Evolutionary conservation across 2,797 vertebrate genomes (phyloP), one percentile per base, ranked within the genome.

Genomic region (Champsocephalus esox): DNA sequence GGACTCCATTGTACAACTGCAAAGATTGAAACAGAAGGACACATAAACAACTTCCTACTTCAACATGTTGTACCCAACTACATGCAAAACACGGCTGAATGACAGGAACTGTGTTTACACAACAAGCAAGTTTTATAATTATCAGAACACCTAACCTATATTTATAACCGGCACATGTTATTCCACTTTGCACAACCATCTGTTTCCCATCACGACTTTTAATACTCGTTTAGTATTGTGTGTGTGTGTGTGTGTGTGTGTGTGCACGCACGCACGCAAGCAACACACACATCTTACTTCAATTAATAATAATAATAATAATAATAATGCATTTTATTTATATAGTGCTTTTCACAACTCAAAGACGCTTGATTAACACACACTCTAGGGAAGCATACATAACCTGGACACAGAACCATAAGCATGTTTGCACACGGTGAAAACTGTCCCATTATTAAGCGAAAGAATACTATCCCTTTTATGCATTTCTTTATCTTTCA

Each of bases 1-100:
- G 97, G 79, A 99, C 97, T 87, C 97, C 97, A 86, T 94, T 97
- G 92, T 98, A 99, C 85, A 99, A 95, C 98, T 99, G 88, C 0
- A 65, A 94, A 93, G 75, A 80, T 9, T 34, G 75, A 64, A 66
- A 73, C 4, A 64, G n/a, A 64, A 32, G 13, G 67, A 68, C 14
- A 73, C 8, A 61, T 70, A 17, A 61, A 51, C 12, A 21, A 17
- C 28, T 12, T 21, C 10, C 28, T 41, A 19, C 21, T 9, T 13
- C 3, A 2, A 38, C 68, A 41, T 19, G 9, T 28, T 52, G 17
- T 50, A 10, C 32, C n/a, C n/a, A n/a, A 68, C 34, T 13, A 38
- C 6, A 43, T 19, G 12, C 21, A 46, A 34, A 57, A 49, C 12
- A 19, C 13, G 9, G 16, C 17, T 66, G 5, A 50, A 38, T 28